Evolutionary conservation across 2,113 vertebrate genomes (phyloP).

Genomic region (Procapra przewalskii): DNA sequence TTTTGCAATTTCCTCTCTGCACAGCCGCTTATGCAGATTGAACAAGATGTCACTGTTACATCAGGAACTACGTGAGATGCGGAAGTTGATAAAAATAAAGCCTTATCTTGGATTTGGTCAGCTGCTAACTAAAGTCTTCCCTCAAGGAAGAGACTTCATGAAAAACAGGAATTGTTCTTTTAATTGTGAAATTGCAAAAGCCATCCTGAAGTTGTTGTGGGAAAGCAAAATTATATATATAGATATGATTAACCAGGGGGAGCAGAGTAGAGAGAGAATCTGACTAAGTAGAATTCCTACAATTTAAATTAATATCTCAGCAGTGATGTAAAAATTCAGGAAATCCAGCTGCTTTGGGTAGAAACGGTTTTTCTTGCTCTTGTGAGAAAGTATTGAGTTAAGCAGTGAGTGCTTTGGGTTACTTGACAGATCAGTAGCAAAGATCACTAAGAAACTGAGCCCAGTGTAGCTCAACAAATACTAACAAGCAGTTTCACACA

Average conservation of each 20-base stretch:
- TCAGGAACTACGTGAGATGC: neutral
- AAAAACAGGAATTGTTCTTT: neutral
- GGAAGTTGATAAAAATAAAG: slow-evolving; percentile 17
- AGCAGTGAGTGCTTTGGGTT: neutral
- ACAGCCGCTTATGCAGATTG: slow-evolving; percentile 1
- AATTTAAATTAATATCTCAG: neutral
- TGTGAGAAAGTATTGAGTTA: neutral
- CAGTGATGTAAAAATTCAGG: neutral
- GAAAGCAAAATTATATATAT: neutral
- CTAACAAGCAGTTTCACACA: neutral
- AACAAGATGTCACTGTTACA: neutral
- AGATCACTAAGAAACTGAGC: neutral
- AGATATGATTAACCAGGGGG: neutral
- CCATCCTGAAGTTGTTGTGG: neutral
- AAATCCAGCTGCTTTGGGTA: neutral
- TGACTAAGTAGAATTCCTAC: neutral
- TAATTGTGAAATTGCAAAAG: neutral
- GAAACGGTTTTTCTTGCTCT: neutral
- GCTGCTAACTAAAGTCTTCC: neutral
- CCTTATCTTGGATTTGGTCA: neutral
- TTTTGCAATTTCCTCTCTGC: slow-evolving; percentile 52
- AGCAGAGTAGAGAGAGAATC: neutral
- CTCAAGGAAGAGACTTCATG: neutral
- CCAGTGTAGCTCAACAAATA: neutral
- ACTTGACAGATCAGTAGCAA: neutral